Base-by-base conservation (phyloP, 2,797 vertebrate species). In the Morelia viridis region DNA sequence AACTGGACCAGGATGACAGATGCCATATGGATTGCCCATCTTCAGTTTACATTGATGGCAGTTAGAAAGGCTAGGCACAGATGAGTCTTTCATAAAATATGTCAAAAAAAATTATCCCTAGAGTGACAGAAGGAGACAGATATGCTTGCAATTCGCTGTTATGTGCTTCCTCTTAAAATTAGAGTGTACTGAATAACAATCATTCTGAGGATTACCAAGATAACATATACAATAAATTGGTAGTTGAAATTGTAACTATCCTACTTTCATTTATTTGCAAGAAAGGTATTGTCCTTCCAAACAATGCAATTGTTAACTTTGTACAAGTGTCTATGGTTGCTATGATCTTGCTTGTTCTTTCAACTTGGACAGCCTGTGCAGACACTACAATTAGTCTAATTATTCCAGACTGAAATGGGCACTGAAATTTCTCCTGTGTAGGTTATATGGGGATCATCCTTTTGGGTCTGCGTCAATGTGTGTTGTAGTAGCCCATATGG, bases 341-440 rank as follows among this genome's bases (percentile, higher is more conserved):
- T 64, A 90, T 89, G 24, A 58, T 93, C 90, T 28, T 53, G 22
- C 60, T 94, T 92, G 93, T 87, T 85, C 92, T 93, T 93, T 92
- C n/a, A 58, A 41, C 93, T 94, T 57, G 76, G 41, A 2, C 94
- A 56, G 17, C 89, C 87, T 28, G 71, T 85, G 96, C 95, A 96
- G 94, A 94, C 96, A 94, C 13, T 60, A 60, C 17, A 41, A 9
- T 90, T 93, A 17, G 91, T 84, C 89, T 90, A 88, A 26, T 8
- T 88, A 85, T 96, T 93, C 92, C 95, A 95, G 95, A 85, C 94
- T 94, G 94, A 92, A 71, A 92, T 93, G 94, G 91, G 85, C 92
- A 93, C 89, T 92, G 84, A 93, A 71, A 90, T 90, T 94, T 96
- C 86, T 95, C 92, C 93, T 90, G 90, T 93, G 85, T 88, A 88